Evolutionary conservation across 2,113 vertebrate species (phyloP).

Genomic region (Dicerorhinus sumatrensis): DNA sequence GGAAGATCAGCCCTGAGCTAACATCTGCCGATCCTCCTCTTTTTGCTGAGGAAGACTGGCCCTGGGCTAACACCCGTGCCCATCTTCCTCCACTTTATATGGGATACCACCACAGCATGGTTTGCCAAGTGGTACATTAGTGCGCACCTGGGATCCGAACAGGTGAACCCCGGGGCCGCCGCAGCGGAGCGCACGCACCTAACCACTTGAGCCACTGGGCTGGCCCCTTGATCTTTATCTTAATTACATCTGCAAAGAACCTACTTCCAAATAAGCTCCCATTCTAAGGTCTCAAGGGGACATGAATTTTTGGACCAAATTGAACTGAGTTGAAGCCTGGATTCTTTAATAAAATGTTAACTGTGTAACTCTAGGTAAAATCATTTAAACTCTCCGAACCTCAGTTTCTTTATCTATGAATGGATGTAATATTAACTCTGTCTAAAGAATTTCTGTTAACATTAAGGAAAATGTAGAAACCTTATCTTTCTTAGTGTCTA

Average conservation of each 20-base stretch:
- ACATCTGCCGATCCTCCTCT: too few species aligned
- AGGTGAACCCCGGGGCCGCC: too few species aligned
- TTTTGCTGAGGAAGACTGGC: too few species aligned
- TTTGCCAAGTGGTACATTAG: too few species aligned
- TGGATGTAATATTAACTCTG: neutral
- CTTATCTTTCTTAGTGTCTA: neutral
- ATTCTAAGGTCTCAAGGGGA: neutral
- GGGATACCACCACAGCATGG: too few species aligned
- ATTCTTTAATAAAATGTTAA: neutral
- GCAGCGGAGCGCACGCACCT: too few species aligned
- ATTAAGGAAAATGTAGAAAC: neutral
- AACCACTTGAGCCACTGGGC: too few species aligned
- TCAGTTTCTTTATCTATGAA: conserved; percentile 14
- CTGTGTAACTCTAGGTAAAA: neutral
- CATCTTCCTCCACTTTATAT: too few species aligned
- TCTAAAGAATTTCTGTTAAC: neutral
- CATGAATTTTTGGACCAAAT: neutral
- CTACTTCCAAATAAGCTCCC: neutral
- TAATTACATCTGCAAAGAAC: neutral
- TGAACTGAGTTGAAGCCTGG: neutral
- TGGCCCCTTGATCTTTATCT: neutral
- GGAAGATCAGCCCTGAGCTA: too few species aligned
- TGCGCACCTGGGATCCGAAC: too few species aligned
- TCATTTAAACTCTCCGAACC: neutral
- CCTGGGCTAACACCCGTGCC: too few species aligned